phyloP scores from a whole-genome alignment of 92 coral and sea anemone species.

The Nematostella vectensis region DNA sequence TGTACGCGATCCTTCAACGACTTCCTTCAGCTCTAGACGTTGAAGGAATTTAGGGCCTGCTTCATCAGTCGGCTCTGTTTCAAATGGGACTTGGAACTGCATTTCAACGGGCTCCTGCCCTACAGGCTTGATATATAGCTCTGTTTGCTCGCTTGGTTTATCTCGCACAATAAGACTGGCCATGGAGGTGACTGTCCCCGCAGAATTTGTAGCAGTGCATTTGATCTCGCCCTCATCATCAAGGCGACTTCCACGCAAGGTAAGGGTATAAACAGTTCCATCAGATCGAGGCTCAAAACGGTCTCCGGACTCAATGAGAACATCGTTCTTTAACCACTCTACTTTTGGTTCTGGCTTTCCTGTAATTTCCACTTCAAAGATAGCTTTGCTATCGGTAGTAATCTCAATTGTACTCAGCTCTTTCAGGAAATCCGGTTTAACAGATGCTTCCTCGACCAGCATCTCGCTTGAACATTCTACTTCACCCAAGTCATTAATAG shows the following conservation, averaged over 20 bases:
- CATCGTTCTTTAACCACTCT: conserved; percentile 69
- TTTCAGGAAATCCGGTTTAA: conserved; percentile 61
- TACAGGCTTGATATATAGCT: conserved; percentile 5
- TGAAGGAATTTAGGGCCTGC: conserved; percentile 74
- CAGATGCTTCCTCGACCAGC: conserved; percentile 64
- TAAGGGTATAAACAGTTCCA: conserved; percentile 36
- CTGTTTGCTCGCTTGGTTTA: conserved; percentile 16
- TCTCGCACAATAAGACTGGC: conserved; percentile 43
- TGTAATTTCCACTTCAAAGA: conserved; percentile 56
- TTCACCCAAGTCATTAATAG: conserved; percentile 52
- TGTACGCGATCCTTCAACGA: conserved; percentile 50
- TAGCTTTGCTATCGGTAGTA: conserved; percentile 43
- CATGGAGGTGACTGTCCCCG: conserved; percentile 59
- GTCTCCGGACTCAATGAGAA: conserved; percentile 44
- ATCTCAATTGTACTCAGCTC: conserved; percentile 40
- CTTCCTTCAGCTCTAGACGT: conserved; percentile 66
- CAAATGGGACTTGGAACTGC: conserved; percentile 8
- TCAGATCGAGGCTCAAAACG: conserved; percentile 34
- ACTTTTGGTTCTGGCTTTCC: conserved; percentile 78
- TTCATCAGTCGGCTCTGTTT: conserved; percentile 6
- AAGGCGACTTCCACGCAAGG: conserved; percentile 51
- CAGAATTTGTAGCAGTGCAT: conserved; percentile 73
- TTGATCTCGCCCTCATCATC: conserved; percentile 69
- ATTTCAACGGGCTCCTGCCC: conserved; percentile 19
- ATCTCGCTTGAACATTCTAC: conserved; percentile 55